A percentile compares a stretch with the other conserved stretches of the same genome.
phyloP scores from a whole-genome alignment of 2,888 invertebrate genomes.

The Aphrophora alni region DNA sequence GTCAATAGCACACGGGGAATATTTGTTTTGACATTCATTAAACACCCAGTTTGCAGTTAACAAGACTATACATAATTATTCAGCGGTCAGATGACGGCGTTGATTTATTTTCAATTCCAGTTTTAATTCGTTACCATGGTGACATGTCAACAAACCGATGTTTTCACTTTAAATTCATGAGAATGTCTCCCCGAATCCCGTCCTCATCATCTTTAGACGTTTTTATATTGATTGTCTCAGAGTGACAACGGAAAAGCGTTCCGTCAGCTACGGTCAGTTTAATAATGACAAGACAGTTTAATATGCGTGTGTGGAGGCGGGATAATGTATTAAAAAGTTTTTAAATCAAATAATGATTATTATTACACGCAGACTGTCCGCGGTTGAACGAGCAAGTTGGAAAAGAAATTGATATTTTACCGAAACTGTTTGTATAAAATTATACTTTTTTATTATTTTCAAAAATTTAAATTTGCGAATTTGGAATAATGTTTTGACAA shows the following conservation, averaged over 20 bases:
- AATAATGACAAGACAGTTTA: slow-evolving; percentile 22
- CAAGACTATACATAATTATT: slow-evolving; percentile 3
- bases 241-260: neutral
- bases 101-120: neutral
- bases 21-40: neutral
- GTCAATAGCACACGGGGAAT: neutral
- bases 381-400: no score
- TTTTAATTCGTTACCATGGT: neutral
- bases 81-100: neutral
- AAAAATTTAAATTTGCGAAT: no score
- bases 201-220: neutral
- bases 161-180: neutral
- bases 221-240: slow-evolving; percentile 1
- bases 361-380: no score
- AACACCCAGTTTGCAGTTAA: neutral
- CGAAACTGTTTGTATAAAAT: no score
- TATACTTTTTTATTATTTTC: no score
- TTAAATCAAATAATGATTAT: no score
- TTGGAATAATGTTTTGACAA: no score
- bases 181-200: neutral
- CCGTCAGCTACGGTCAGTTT: neutral
- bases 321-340: no score
- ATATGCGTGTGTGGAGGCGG: no score
- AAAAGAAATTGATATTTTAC: no score
- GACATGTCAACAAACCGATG: neutral